A percentile compares a stretch with the other conserved stretches of the same genome.
These are phyloP conservation scores for Zeuzera pyrina DNA, from an alignment of 2,888 invertebrate genomes.

Conservation along the genomic window DNA sequence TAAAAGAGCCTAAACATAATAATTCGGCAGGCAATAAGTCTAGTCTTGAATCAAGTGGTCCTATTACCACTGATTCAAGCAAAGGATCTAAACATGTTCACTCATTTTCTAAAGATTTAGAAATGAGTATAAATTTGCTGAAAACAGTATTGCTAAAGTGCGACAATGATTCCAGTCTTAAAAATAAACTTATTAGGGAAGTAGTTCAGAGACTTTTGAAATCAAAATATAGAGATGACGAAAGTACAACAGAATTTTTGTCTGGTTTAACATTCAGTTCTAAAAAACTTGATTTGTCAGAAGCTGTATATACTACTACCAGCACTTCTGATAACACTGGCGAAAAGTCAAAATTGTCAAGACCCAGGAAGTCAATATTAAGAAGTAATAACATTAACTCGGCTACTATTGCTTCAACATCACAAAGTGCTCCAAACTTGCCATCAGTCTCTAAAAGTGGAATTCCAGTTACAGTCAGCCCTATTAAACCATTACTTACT, in stretches of 20 bases:
- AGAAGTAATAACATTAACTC: constrained; percentile 50
- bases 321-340: constrained; percentile 53
- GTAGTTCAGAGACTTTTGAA: constrained; percentile 75
- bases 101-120: constrained; percentile 73
- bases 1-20: constrained; percentile 19
- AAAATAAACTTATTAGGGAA: constrained; percentile 76
- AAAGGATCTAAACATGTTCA: constrained; percentile 47
- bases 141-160: constrained; percentile 73
- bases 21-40: constrained; percentile 45
- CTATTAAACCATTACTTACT: constrained; percentile 22
- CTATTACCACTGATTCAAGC: constrained; percentile 52
- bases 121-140: constrained; percentile 74
- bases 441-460: constrained; percentile 34
- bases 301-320: constrained; percentile 36
- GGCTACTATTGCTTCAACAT: constrained; percentile 45
- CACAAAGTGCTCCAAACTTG: constrained; percentile 61
- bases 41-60: constrained; percentile 57
- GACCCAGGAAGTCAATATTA: constrained; percentile 58
- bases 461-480: constrained; percentile 23
- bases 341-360: constrained; percentile 24
- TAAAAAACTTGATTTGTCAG: constrained; percentile 30
- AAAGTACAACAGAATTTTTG: constrained; percentile 58
- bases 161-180: constrained; percentile 72
- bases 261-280: constrained; percentile 53
- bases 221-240: constrained; percentile 74